phyloP scores from a whole-genome alignment of 1,140 invertebrate species.

The Vanessa atalanta region DNA sequence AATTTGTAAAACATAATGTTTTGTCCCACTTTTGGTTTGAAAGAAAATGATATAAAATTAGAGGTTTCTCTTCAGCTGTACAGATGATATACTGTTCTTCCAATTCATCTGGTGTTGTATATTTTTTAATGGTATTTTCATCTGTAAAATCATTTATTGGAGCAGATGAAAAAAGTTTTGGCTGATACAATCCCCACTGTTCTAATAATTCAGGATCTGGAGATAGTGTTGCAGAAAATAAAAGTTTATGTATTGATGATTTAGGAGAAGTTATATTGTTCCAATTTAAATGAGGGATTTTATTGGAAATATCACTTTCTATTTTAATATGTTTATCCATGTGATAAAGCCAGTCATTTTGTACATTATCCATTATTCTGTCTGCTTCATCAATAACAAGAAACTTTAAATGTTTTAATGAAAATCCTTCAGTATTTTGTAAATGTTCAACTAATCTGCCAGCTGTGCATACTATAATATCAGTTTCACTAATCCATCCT shows the following conservation, averaged over 20 bases:
- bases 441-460: conserved; percentile 96
- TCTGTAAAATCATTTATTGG: conserved; percentile 71
- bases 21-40: conserved; percentile 85
- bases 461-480: conserved; percentile 96
- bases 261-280: conserved; percentile 72
- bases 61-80: conserved; percentile 88
- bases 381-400: conserved; percentile 98
- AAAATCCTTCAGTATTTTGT: conserved; percentile 92
- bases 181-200: conserved; percentile 92
- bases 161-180: conserved; percentile 93
- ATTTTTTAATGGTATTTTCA: conserved; percentile 85
- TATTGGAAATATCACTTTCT: conserved; percentile 67
- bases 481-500: conserved; percentile 83
- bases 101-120: conserved; percentile 91
- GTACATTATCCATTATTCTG: conserved; percentile 93
- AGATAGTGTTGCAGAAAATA: conserved; percentile 97
- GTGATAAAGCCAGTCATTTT: conserved; percentile 93
- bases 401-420: conserved; percentile 89
- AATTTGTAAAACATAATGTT: conserved; percentile 95
- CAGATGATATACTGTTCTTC: conserved; percentile 88
- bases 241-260: conserved; percentile 91
- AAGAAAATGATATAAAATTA: conserved; percentile 89
- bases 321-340: conserved; percentile 82
- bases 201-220: conserved; percentile 97
- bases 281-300: conserved; percentile 73